Base-by-base conservation (phyloP, 92 coral and sea anemone species). In the Parazoanthus swiftii region DNA sequence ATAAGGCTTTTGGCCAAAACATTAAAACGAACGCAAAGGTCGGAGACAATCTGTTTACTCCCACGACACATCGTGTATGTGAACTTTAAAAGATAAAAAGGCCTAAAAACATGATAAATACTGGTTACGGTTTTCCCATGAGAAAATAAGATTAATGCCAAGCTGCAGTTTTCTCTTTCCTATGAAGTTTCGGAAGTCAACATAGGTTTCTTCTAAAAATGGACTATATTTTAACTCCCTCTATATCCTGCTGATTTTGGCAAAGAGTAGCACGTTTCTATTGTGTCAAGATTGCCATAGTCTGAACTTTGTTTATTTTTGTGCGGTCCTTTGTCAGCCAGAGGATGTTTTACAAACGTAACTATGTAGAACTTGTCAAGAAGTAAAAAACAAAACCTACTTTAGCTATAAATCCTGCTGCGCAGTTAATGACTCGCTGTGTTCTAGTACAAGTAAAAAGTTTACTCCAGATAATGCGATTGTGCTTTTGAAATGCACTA, bases 321-420 rank as follows among this genome's bases (percentile, higher is more conserved):
- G 26, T 63, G 25, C n/a, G 26, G 25, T 23, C 70, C 70, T 63
- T 63, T 63, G n/a, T 63, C 82, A 50, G 39, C 66, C 39, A 46
- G 20, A 78, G 14, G 59, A 14, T 46, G 38, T 79, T 50, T 79
- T 79, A 25, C 20, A 6, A 51, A 33, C 18, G 15, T 15, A 33
- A 15, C 59, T 54, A 11, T 56, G 14, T 13, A 13, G 23, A 29
- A 38, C 2, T 13, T 38, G 21, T 16, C 13, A 66, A 21, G 6
- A 9, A 82, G 16, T n/a, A 82, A 9, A 46, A 82, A 82, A 82
- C 86, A 66, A 82, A 48, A 82, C 35, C 74, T 44, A 39, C 36
- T 66, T 66, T 37, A 39, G 80, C 33, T 39, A 21, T 25, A 35
- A 82, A 25, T 38, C 38, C 25, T 65, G 2, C 50, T 5, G 8